Evolutionary conservation across 64 coral and sea anemone species (phyloP), one percentile per base, ranked within the genome.

Genomic region (Pachyseris speciosa): DNA sequence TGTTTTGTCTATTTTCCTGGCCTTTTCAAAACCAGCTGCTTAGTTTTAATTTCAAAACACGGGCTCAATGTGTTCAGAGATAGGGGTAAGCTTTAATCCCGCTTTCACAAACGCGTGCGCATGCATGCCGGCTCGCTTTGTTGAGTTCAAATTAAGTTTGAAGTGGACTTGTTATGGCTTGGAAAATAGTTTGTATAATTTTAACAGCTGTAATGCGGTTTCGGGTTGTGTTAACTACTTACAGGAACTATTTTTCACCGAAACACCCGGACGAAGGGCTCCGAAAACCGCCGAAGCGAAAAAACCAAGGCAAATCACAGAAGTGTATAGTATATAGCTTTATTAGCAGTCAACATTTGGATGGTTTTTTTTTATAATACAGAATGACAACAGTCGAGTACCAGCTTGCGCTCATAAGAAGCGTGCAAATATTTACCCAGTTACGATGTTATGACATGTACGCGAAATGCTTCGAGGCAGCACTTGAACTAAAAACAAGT

Each of bases 1-100:
- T 81, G 77, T 81, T 81, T 81, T 61, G 77, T 81, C 53, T 81
- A 81, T 7, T 37, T 40, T 28, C 34, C 37, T 37, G n/a, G 16
- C 7, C 9, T 61, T 37, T 32, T 81, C 20, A 11, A 26, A 61
- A 25, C 58, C 58, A 25, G 77, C 77, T 60, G 77, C 37, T 37
- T 32, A 12, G 12, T n/a, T 25, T 81, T 15, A 49, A 49, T 25
- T 48, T 7, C 9, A 43, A 28, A 76, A 29, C 11, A 20, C 17
- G 16, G 33, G n/a, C n/a, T 39, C 19, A 50, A 76, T 76, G 11
- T 30, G 26, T 31, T 76, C 15, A n/a, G 17, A 71, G 36, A 71
- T 71, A 71, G 28, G 31, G 36, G n/a, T n/a, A n/a, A n/a, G n/a
- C 43, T 45, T 6, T 45, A 45, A 45, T 11, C 43, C 11, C 43